Evolutionary conservation across 2,888 invertebrate genomes (phyloP), one percentile per base, ranked within the genome.

Genomic region (Sphinx pinastri): DNA sequence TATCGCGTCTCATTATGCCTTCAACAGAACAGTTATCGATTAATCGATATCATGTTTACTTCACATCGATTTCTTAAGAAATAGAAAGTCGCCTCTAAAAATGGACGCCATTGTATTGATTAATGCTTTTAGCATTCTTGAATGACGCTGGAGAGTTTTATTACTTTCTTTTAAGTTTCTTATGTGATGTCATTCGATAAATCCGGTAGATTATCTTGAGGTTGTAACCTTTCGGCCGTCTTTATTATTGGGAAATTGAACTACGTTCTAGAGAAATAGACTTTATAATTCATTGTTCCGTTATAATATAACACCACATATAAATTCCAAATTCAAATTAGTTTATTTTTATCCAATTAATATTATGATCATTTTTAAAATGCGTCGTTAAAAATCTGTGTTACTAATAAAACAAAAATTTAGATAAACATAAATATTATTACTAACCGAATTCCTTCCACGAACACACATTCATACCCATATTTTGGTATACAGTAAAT

Each of bases 51-150:
- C 74, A 76, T 81, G 81, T 81, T 81, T 80, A 81, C 81, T 76
- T 81, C 77, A 81, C 79, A 81, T 78, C 75, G 76, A 75, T 79
- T 76, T 80, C 73, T 70, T 78, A 70, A 71, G 81, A 80, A 77
- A 78, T 81, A 81, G 81, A 81, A 81, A 81, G 82, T 78, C 72
- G 67, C 69, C 69, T 75, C 71, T 67, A 72, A 73, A 74, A 72
- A 75, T 73, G 68, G 68, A 67, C 59, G 75, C 75, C 74, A 79
- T 81, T 79, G 81, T 81, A 71, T 76, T 77, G 74, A 72, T 68
- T 66, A 68, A 68, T 59, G 58, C 51, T 52, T 31, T 5, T 55
- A 51, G 52, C 45, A 49, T 70, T 38, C 60, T n/a, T 60, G 63
- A 69, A 69, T 69, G 69, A 69, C 47, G 60, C 54, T 38, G 52